phyloP scores from a whole-genome alignment of 2,797 vertebrate genomes.

The Microctenopoma lineatum region DNA sequence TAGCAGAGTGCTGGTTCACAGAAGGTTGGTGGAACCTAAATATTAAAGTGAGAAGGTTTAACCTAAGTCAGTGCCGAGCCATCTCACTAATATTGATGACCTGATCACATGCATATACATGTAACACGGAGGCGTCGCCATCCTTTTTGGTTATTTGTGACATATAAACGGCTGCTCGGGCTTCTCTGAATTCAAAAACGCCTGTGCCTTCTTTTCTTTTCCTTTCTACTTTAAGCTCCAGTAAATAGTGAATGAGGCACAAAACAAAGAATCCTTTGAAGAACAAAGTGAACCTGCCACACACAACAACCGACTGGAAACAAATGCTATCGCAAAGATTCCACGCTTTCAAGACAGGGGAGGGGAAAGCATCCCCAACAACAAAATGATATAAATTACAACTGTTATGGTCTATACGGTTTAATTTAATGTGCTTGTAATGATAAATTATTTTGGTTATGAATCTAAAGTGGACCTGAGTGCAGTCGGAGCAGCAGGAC shows the following conservation, averaged over 20 bases:
- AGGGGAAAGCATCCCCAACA: constrained; percentile 71
- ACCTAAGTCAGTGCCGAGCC: constrained; percentile 9
- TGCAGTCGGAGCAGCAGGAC: constrained; percentile 80
- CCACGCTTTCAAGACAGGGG: constrained; percentile 67
- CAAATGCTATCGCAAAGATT: constrained; percentile 58
- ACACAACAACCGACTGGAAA: constrained; percentile 58
- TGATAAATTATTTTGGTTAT: constrained; percentile 88
- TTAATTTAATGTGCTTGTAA: constrained; percentile 90
- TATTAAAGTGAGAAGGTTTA: constrained; percentile 13
- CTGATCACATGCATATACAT: constrained; percentile 17
- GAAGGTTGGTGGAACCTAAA: constrained; percentile 22
- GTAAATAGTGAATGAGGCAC: constrained; percentile 64
- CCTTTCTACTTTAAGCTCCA: constrained; percentile 58
- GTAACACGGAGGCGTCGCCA: not conserved
- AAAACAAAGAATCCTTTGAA: constrained; percentile 77
- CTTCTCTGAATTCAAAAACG: constrained; percentile 30
- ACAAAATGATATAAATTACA: constrained; percentile 86
- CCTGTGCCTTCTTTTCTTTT: constrained; percentile 26
- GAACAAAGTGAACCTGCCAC: constrained; percentile 76
- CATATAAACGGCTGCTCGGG: constrained; percentile 15
- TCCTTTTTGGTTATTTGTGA: constrained; percentile 16
- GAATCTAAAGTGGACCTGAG: constrained; percentile 85
- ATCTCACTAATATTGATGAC: constrained; percentile 12
- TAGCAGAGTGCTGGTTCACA: constrained; percentile 1
- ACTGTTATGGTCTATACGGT: constrained; percentile 86